These are phyloP conservation scores for Craterocephalus amniculus DNA, from an alignment of 2,797 vertebrate species.

Conservation along the genomic window DNA sequence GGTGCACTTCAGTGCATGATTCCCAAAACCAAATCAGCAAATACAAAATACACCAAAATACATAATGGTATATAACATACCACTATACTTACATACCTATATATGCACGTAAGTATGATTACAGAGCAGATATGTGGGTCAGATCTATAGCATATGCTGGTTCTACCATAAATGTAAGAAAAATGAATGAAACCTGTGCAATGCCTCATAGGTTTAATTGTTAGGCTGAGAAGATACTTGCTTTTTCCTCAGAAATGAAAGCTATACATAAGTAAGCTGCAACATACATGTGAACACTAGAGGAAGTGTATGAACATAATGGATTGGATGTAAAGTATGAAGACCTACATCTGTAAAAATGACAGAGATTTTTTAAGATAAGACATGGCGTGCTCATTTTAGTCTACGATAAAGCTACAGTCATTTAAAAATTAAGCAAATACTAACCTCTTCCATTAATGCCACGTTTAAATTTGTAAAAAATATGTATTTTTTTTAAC, in stretches of 20 bases:
- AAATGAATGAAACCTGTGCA: slow-evolving; percentile 38
- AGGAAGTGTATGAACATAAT: neutral
- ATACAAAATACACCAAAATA: slow-evolving; percentile 53
- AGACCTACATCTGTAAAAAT: neutral
- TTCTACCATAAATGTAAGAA: slow-evolving; percentile 28
- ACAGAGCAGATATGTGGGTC: slow-evolving; percentile 54
- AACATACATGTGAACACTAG: neutral
- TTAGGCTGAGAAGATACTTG: neutral
- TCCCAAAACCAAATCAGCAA: slow-evolving; percentile 54
- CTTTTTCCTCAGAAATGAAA: neutral
- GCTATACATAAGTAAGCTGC: neutral
- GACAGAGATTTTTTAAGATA: no score
- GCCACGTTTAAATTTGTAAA: neutral
- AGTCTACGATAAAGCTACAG: no score
- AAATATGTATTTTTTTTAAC: no score
- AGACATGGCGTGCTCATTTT: no score
- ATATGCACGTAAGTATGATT: slow-evolving; percentile 38
- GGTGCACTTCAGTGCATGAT: slow-evolving; percentile 78
- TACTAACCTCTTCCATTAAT: no score
- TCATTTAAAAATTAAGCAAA: no score
- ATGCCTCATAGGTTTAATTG: slow-evolving; percentile 30
- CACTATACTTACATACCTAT: slow-evolving; percentile 28
- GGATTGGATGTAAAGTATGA: neutral
- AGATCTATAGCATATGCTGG: slow-evolving; percentile 41
- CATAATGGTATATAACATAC: slow-evolving; percentile 47